Base-by-base conservation (phyloP, 2,888 invertebrate genomes). In the Erannis defoliaria region DNA sequence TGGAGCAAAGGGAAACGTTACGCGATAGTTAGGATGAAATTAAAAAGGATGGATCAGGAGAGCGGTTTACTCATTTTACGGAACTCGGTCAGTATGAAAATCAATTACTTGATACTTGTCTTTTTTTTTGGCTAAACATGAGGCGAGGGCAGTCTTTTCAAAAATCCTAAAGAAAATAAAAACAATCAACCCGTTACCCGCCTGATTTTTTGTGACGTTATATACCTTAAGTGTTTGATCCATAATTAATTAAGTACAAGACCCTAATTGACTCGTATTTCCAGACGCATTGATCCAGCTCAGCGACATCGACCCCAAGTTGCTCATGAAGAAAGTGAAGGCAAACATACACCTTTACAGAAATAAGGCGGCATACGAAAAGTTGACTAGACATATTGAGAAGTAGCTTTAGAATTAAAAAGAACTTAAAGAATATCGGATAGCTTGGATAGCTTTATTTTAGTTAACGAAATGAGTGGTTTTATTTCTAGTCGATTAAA, bases 261-360 rank as follows among this genome's bases (percentile, higher is more conserved):
- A 40, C 2, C 0, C 40, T 29, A 33, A 48, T 14, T 38, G 5
- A 2, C 16, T 43, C 64, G 59, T 69, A 70, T 43, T 92, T 90
- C 45, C 87, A 94, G 95, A 92, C 71, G 93, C 94, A 0, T 77
- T 95, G 53, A 88, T 94, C 63, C 80, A 84, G 50, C 80, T 96
- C 1, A 90, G 93, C 37, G 88, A 90, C 59, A 81, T 95, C 26
- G 93, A 95, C 72, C 94, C 94, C 0, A 82, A 84, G 49, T 75
- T 94, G 18, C 80, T 95, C 9, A 83, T 93, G 75, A 89, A 94
- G 69, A 96, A 95, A 84, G 90, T 95, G 19, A 89, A 93, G 61
- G 88, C 92, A 0, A 95, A 94, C 68, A 94, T 94, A 64, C 85
- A 92, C 50, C 86, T 95, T 48, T 94, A 95, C 67, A 89, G 95